Percentiles rank a stretch among this genome's conserved stretches.
phyloP scores from a whole-genome alignment of 2,888 invertebrate genomes.

The Eulithis testata region DNA sequence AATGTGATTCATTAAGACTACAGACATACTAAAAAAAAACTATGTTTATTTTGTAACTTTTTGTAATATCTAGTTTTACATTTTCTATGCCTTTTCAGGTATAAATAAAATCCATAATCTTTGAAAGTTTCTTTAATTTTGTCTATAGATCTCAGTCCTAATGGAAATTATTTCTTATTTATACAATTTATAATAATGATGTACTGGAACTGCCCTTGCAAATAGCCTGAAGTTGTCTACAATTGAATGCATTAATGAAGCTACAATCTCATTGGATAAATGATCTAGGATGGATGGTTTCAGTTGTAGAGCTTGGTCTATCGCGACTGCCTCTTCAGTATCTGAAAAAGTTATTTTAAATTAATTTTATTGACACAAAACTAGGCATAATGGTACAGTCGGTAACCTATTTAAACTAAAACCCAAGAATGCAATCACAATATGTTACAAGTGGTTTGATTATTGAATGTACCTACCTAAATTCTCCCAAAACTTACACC shows the following conservation, averaged over 20 bases:
- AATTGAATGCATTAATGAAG: conserved; percentile 70
- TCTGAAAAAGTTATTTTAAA: conserved; percentile 44
- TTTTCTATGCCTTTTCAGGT: too few relatives aligned
- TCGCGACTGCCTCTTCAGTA: conserved; percentile 52
- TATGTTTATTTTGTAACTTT: too few relatives aligned
- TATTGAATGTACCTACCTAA: too few relatives aligned
- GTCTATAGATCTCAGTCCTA: background rate
- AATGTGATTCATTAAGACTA: too few relatives aligned
- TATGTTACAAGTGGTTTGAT: too few relatives aligned
- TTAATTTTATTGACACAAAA: too few relatives aligned
- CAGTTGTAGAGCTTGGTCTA: conserved; percentile 56
- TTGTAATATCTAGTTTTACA: too few relatives aligned
- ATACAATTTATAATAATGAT: conserved; percentile 68
- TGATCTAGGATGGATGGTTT: conserved; percentile 66
- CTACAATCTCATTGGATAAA: conserved; percentile 71
- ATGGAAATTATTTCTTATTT: conserved; percentile 19
- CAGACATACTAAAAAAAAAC: too few relatives aligned
- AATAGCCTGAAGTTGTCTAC: conserved; percentile 76
- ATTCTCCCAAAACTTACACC: too few relatives aligned
- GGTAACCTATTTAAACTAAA: too few relatives aligned
- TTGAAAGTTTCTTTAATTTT: background rate
- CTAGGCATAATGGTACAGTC: too few relatives aligned
- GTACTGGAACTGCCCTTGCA: conserved; percentile 65
- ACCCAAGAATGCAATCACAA: too few relatives aligned
- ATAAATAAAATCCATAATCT: background rate